Evolutionary conservation across 2,797 vertebrate genomes (phyloP).

Genomic region (Pseudochirops corinnae): DNA sequence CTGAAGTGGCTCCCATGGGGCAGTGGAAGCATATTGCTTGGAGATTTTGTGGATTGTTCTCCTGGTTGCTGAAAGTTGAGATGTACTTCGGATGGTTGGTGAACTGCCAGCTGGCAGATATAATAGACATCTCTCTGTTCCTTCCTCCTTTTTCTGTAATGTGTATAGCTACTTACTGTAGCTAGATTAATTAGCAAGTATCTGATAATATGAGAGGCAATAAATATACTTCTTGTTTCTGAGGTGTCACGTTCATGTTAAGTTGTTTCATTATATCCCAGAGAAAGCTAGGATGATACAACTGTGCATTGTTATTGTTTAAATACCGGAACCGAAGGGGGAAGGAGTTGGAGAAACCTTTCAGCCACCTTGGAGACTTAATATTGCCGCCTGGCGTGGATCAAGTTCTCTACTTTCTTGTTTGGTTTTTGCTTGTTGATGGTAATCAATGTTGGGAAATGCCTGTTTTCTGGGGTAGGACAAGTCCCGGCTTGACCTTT

Average conservation of each 20-base stretch:
- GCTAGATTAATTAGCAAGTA: conserved; percentile 13
- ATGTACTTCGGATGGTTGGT: background rate
- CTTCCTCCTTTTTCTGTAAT: conserved; percentile 10
- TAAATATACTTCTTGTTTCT: conserved; percentile 47
- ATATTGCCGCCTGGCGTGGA: background rate
- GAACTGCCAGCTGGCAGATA: conserved; percentile 45
- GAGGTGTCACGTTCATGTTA: conserved; percentile 15
- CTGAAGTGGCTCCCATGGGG: background rate
- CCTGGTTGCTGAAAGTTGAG: conserved; percentile 51
- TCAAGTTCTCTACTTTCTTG: background rate
- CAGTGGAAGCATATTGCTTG: background rate
- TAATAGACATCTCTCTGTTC: conserved; percentile 59
- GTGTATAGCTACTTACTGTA: background rate
- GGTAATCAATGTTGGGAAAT: background rate
- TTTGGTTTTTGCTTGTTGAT: background rate
- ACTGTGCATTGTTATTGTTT: background rate
- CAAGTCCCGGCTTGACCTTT: background rate
- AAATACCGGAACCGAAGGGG: background rate
- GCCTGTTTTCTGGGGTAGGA: background rate
- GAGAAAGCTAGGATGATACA: background rate
- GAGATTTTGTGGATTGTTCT: conserved; percentile 59
- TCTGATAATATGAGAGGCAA: background rate
- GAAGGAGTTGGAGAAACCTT: background rate
- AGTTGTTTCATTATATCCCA: conserved; percentile 38
- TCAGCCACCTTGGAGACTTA: background rate